Evolutionary conservation across 1,140 invertebrate genomes (phyloP), one percentile per base, ranked within the genome.

Genomic region (Thrips palmi): DNA sequence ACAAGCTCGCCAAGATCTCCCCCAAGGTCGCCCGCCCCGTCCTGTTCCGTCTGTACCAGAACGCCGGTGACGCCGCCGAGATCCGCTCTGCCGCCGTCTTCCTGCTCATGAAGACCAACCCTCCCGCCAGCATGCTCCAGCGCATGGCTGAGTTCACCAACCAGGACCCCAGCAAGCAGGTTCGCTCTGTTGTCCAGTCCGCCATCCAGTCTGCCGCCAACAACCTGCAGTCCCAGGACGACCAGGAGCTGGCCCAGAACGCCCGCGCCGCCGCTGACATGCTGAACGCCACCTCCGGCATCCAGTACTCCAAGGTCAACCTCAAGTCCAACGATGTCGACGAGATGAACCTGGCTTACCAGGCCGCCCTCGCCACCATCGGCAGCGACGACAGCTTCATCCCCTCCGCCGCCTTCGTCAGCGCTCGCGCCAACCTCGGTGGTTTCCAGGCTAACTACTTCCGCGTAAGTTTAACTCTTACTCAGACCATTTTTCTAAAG

Each of bases 131-230:
- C 5, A 71, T 76, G 62, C 64, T 79, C 45, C 68, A 73, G 53
- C 57, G 62, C 27, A 74, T 80, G 65, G 76, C 76, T 29, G 47
- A 67, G 43, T 67, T 64, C 50, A 78, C 74, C 2, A 65, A 74
- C 40, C 51, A 60, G 23, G 76, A 80, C 46, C 55, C 54, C 0
- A 68, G 60, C 47, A 54, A 60, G 17, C 62, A 76, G 19, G 73
- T 80, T 0, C 68, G 63, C 39, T 59, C 69, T 29, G 64, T 62
- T 2, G 63, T 78, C 8, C 68, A 71, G 47, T 64, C 67, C 23
- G 51, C 54, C 11, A 70, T 80, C 28, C 34, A 57, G 48, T 50
- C 47, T 27, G 61, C 65, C 17, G 58, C 70, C 38, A 11, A 56
- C 20, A n/a, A n/a, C n/a, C 46, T 68, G 5, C 47, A 52, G 19